Evolutionary conservation across 1,140 invertebrate species (phyloP), one percentile per base, ranked within the genome.

Genomic region (Helicoverpa zea): DNA sequence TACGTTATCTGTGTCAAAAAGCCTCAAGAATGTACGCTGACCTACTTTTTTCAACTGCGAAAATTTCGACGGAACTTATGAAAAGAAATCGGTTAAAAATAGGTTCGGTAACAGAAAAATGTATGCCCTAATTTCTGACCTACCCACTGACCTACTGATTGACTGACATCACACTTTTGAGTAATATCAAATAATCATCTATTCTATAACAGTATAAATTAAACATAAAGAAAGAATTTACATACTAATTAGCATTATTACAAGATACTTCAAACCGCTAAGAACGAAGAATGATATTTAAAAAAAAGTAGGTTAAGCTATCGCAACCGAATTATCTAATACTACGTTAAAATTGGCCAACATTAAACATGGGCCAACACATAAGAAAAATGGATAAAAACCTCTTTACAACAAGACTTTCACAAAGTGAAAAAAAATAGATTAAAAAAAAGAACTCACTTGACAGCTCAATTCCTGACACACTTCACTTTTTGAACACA

Each of bases 271-370:
- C 59, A 30, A 76, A 29, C 2, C 13, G 12, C 11, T 5, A 51
- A 29, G 23, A 72, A 2, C 23, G 12, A 72, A 77, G 47, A 77
- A 49, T 77, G 61, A 77, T 77, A 77, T 77, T 77, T 74, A 74
- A 74, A 64, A 68, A 63, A 77, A 77, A 77, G 75, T 77, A 77
- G 75, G 75, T 43, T 77, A 64, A 54, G 49, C 23, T 76, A 76
- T 63, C 73, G 75, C 61, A 77, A 77, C 35, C 49, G 58, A 61
- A 77, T 77, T 77, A 77, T 77, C 75, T 77, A 77, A 77, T 61
- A 35, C 47, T 29, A 30, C 68, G 68, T 72, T 43, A 43, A 77
- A 77, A 77, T 77, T 77, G 75, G 75, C 61, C 59, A 77, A 77
- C 51, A 13, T 77, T 76, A 30, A 76, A 52, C 47, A 64, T 63